Evolutionary conservation across 2,113 vertebrate species (phyloP).

Genomic region (Neolamprologus ventralis): DNA sequence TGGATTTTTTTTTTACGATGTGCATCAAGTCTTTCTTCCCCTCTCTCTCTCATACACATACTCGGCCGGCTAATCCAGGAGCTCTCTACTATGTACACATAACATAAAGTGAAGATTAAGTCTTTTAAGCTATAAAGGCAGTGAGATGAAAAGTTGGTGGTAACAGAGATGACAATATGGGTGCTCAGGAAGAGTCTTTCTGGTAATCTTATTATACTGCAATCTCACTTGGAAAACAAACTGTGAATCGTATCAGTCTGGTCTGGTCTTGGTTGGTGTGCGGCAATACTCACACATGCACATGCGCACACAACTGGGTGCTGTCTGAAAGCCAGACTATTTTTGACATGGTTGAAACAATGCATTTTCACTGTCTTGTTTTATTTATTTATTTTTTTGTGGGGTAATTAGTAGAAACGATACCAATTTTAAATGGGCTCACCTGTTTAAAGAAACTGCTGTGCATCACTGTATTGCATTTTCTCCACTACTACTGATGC

Average conservation of each 20-base stretch:
- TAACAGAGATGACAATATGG: background rate
- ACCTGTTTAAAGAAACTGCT: background rate
- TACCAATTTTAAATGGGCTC: fast-evolving
- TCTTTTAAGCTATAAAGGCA: constrained; percentile 8
- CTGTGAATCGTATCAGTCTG: constrained; percentile 9
- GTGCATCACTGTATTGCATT: background rate
- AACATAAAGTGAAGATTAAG: constrained; percentile 42
- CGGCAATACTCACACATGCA: background rate
- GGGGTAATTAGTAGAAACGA: fast-evolving
- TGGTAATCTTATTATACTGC: constrained; percentile 22
- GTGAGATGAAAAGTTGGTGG: constrained; percentile 16
- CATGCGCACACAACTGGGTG: background rate
- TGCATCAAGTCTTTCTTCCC: background rate
- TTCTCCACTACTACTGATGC: background rate
- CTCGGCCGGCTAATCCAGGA: background rate
- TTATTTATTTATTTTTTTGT: background rate
- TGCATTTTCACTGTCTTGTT: background rate
- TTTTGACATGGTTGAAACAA: background rate
- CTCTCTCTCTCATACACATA: background rate
- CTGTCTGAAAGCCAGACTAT: background rate
- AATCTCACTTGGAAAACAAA: background rate
- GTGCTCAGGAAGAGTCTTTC: background rate
- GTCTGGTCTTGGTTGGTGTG: constrained; percentile 1
- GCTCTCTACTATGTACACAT: background rate
- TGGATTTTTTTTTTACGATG: background rate